These are phyloP conservation scores for Megaceryle torquata DNA, from an alignment of 2,113 vertebrate species.

Conservation along the genomic window DNA sequence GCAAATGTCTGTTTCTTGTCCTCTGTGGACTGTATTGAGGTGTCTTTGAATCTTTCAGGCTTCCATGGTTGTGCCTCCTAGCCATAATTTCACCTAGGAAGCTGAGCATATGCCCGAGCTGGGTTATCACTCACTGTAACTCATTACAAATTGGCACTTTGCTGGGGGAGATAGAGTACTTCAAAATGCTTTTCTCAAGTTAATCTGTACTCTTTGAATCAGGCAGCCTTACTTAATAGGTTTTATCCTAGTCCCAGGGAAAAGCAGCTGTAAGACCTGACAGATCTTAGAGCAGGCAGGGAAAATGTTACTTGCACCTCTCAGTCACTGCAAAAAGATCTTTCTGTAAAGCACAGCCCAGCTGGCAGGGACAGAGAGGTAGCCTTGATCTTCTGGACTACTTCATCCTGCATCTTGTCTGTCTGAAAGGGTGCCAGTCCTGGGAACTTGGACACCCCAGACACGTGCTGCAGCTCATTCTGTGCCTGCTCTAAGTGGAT, in stretches of 20 bases:
- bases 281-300: not conserved
- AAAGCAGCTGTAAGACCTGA: not conserved
- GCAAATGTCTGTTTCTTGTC: not conserved
- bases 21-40: not conserved
- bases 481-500: not conserved
- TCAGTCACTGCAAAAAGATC: not conserved
- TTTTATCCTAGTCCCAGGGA: not conserved
- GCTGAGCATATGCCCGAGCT: not conserved
- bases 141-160: not conserved
- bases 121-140: not conserved
- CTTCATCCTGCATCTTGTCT: rapidly evolving
- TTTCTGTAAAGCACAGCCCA: not conserved
- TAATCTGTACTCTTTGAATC: not conserved
- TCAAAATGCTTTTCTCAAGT: not conserved
- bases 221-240: not conserved
- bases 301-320: not conserved
- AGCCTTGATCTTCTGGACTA: not conserved
- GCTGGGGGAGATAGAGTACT: not conserved
- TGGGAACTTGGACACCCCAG: rapidly evolving
- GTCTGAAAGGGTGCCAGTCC: not conserved
- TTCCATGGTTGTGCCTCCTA: not conserved
- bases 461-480: rapidly evolving
- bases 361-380: not conserved
- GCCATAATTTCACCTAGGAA: not conserved
- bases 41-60: not conserved